A percentile compares a stretch with the other conserved stretches of the same genome.
Conservation (phyloP, 2,113 vertebrate genomes). For the Neoarius graeffei region DNA sequence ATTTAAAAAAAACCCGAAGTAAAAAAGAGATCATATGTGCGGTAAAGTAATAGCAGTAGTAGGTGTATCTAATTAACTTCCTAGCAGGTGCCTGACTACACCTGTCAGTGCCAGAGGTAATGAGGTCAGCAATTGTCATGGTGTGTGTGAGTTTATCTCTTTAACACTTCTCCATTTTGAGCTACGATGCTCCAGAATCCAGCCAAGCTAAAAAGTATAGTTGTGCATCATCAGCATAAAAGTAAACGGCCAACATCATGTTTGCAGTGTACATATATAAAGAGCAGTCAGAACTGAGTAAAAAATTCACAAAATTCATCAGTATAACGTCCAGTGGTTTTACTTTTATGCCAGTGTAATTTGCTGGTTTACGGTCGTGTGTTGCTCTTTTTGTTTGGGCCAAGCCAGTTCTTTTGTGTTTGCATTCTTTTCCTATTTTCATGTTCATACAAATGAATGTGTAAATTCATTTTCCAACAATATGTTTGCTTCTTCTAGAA, state of each 20-base stretch:
- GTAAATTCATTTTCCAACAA: no score
- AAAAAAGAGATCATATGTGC: no score
- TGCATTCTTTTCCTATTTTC: not conserved
- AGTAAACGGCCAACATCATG: no score
- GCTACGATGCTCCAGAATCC: no score
- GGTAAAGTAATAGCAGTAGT: not conserved
- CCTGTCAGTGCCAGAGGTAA: slow-evolving; percentile 28
- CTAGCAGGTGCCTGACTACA: slow-evolving; percentile 29
- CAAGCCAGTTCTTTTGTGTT: not conserved
- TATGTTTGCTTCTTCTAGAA: no score
- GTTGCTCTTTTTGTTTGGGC: not conserved
- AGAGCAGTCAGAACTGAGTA: not conserved
- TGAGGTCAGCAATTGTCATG: slow-evolving; percentile 5
- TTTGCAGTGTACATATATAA: not conserved
- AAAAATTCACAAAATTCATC: not conserved
- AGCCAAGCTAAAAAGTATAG: no score
- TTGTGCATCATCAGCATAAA: no score
- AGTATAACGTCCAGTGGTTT: no score
- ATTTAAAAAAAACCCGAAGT: no score
- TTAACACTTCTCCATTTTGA: no score
- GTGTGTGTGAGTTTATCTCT: not conserved
- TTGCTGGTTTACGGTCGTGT: not conserved
- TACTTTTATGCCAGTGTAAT: no score
- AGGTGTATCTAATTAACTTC: slow-evolving; percentile 30
- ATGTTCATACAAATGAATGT: not conserved